These are phyloP conservation scores for Lymantria monacha DNA, from an alignment of 2,888 invertebrate genomes.

Conservation along the genomic window DNA sequence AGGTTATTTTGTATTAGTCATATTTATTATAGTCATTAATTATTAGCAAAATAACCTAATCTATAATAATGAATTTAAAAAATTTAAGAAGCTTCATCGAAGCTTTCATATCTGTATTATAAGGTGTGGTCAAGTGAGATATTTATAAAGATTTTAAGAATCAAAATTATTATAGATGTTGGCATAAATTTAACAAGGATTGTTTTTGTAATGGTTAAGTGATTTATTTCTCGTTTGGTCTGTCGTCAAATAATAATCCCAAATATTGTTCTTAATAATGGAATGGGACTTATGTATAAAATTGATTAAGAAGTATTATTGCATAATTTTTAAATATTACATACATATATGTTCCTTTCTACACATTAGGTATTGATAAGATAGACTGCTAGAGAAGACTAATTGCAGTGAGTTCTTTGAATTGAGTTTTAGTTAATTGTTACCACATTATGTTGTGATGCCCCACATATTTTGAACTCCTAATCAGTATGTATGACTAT, in stretches of 20 bases:
- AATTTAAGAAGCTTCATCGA: slow-evolving; percentile 46
- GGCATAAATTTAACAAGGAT: not conserved
- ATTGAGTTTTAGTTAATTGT: slow-evolving; percentile 15
- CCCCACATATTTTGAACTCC: slow-evolving; percentile 46
- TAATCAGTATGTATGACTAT: slow-evolving; percentile 19
- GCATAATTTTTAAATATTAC: not conserved
- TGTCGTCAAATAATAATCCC: not conserved
- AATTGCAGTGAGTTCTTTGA: not conserved
- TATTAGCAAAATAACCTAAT: slow-evolving; percentile 53
- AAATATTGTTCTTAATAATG: not conserved
- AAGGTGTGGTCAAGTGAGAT: slow-evolving; percentile 7
- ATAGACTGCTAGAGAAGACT: not conserved
- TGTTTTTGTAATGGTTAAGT: not conserved
- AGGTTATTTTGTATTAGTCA: slow-evolving; percentile 49
- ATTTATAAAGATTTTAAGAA: not conserved
- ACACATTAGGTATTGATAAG: not conserved
- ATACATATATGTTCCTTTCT: too few relatives aligned
- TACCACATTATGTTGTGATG: slow-evolving; percentile 43
- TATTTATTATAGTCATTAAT: slow-evolving; percentile 54
- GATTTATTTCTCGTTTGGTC: not conserved
- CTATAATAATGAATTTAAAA: slow-evolving; percentile 41
- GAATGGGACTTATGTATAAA: not conserved
- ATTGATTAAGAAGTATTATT: not conserved
- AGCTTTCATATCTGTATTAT: slow-evolving; percentile 51
- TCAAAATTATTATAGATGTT: not conserved